Evolutionary conservation across 2,797 vertebrate genomes (phyloP).

Genomic region (Artibeus lituratus): DNA sequence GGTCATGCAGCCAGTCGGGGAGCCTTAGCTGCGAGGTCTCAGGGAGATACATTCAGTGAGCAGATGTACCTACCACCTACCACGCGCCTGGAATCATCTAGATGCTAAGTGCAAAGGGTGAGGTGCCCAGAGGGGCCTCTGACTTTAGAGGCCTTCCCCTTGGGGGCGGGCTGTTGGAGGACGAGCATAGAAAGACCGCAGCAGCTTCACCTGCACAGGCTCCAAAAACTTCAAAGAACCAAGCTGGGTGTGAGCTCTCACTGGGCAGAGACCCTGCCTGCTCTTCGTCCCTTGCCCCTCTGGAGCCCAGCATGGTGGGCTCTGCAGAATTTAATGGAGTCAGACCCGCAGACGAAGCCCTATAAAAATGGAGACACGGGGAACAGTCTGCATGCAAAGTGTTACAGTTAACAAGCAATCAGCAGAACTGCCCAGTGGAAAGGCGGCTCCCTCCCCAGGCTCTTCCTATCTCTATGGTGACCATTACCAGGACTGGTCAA

Average conservation of each 20-base stretch:
- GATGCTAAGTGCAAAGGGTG: not conserved
- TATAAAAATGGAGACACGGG: not conserved
- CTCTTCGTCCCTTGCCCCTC: not conserved
- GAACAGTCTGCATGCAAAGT: not conserved
- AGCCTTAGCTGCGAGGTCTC: not conserved
- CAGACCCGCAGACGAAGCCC: not conserved
- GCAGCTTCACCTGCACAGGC: not conserved
- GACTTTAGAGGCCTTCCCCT: not conserved
- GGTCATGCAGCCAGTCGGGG: not conserved
- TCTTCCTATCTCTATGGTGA: slow-evolving; percentile 44
- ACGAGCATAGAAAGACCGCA: rapidly evolving
- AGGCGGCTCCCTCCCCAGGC: not conserved
- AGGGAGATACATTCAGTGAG: not conserved
- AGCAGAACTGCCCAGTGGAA: not conserved
- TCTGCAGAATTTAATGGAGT: not conserved
- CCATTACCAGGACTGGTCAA: not conserved
- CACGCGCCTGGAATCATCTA: not conserved
- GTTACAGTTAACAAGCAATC: not conserved
- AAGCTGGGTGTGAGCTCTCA: not conserved
- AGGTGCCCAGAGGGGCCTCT: not conserved
- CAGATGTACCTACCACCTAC: not conserved
- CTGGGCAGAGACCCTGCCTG: not conserved
- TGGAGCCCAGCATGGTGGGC: not conserved
- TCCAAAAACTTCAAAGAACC: not conserved
- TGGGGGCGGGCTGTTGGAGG: not conserved